Evolutionary conservation across 1,140 invertebrate genomes (phyloP), one percentile per base, ranked within the genome.

Genomic region (Drosophila truncata): DNA sequence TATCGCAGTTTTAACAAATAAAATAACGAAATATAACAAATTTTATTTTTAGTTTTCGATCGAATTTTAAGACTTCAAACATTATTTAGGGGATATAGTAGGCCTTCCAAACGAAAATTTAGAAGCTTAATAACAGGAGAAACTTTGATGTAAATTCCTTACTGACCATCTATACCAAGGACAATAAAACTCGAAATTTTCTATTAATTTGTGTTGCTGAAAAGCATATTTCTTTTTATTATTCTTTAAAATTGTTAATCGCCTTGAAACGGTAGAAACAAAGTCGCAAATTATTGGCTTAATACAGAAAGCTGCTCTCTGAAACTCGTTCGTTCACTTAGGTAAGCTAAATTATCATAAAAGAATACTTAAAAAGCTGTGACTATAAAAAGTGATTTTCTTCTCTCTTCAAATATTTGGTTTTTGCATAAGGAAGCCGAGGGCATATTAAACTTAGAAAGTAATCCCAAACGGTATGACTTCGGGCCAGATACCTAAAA

Each of bases 311-410:
- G 78, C 72, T 65, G 74, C 57, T 64, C 16, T 39, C 20, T 62
- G 47, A 50, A 63, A 44, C 39, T 42, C 58, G 25, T 61, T 58
- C 20, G 27, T 20, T 63, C 52, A 60, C 60, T 76, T 58, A 61
- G 16, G 18, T 50, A 58, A 18, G 49, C 58, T 75, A 61, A 85
- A 70, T 79, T 46, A 78, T 63, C 50, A 42, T 60, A 81, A 50
- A 80, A 69, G 71, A 74, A 71, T 67, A 80, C 80, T 87, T 87
- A 87, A 91, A 88, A 90, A 85, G 81, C 81, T 59, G 69, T 88
- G 86, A 90, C 80, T 88, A 85, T 61, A 81, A 88, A 88, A 57
- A 67, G 41, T 50, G 77, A 66, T 65, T 69, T 58, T 73, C 47
- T 41, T 71, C 60, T 58, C 50, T 69, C 58, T 70, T 49, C 57